Base-by-base conservation (phyloP, 2,797 vertebrate genomes). In the Acomys russatus region DNA sequence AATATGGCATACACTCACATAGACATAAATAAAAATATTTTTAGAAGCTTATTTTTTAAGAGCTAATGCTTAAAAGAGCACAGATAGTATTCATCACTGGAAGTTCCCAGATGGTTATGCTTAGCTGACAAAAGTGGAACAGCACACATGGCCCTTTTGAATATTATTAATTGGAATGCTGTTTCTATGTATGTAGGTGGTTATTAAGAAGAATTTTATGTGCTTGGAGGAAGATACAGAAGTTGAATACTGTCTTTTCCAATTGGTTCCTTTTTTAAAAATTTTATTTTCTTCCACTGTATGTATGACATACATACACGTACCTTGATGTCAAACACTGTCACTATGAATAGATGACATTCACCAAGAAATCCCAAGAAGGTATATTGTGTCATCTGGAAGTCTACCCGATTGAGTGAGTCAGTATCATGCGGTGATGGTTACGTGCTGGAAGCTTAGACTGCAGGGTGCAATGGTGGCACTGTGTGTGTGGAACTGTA, bases 401-500 rank as follows among this genome's bases (percentile, higher is more conserved):
- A 56, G 49, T 20, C 35, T 12, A 2, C 22, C 28, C 7, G 25
- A 38, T 18, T 51, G 11, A 78, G 3, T 33, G 79, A 30, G 22
- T 79, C 38, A 64, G 64, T 33, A 63, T 30, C 30, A 3, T 8
- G 17, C 3, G 35, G 33, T 15, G 44, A 4, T 2, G 6, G 14
- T 9, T 10, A 3, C 51, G 79, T 14, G 3, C 11, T 44, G 35
- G 64, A 54, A n/a, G 35, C 6, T 15, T 44, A 38, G 61, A 17
- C 2, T n/a, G 0, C 0, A 3, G 61, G 33, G 33, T 38, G 3
- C 11, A 8, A 5, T 1, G 10, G 2, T 4, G 51, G 12, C 2
- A 0, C 68, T 28, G 10, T 28, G 10, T 28, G 10, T 3, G 22
- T 10, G 7, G 2, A 6, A 12, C 25, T 0, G 3, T 3, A 56